phyloP scores from a whole-genome alignment of 2,888 invertebrate species.

The Cosmia trapezina region DNA sequence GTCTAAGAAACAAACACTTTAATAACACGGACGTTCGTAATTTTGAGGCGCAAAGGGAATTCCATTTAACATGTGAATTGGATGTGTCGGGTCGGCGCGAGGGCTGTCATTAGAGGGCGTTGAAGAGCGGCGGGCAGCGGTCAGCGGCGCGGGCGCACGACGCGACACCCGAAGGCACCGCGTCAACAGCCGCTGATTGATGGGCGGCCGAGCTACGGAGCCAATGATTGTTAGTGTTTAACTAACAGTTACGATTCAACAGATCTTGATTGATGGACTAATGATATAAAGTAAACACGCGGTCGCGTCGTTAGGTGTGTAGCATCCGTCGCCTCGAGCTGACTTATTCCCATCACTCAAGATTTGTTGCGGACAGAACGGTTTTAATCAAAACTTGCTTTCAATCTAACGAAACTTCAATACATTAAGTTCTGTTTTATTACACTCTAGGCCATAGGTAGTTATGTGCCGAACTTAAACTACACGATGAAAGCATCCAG shows the following conservation, averaged over 20 bases:
- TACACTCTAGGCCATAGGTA: constrained; percentile 27
- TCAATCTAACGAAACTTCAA: constrained; percentile 65
- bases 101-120: constrained; percentile 83
- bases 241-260: constrained; percentile 88
- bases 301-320: constrained; percentile 79
- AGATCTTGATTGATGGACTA: constrained; percentile 90
- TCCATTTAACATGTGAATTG: constrained; percentile 90
- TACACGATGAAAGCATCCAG: constrained; percentile 37
- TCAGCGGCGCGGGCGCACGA: constrained; percentile 60
- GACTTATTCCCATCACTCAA: constrained; percentile 75
- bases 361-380: constrained; percentile 70
- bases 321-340: constrained; percentile 75
- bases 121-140: constrained; percentile 58
- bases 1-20: constrained; percentile 89
- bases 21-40: constrained; percentile 86
- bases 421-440: constrained; percentile 66
- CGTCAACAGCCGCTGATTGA: constrained; percentile 85
- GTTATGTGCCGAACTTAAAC: constrained; percentile 36
- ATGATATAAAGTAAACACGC: constrained; percentile 89
- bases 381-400: constrained; percentile 70
- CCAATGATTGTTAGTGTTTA: constrained; percentile 88
- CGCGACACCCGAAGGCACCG: constrained; percentile 75
- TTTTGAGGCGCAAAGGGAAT: constrained; percentile 87
- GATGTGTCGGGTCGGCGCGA: constrained; percentile 85
- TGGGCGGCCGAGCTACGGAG: constrained; percentile 79